Conservation (phyloP, 2,888 invertebrate genomes). For the Ephialtes manifestator region DNA sequence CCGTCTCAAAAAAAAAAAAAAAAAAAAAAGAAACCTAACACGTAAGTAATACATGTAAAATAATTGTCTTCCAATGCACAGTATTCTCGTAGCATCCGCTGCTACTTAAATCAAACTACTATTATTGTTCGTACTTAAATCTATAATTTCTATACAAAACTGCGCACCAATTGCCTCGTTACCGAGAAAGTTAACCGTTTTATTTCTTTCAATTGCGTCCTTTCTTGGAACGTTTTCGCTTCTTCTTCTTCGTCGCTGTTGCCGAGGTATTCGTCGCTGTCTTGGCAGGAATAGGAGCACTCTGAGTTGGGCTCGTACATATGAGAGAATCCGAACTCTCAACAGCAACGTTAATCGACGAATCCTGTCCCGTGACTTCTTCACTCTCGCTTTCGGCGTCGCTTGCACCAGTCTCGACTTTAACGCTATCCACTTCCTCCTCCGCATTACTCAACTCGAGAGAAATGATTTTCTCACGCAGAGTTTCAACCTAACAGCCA, state of each 20-base stretch:
- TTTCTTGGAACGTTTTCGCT: slow-evolving; percentile 87
- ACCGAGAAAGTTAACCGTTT: slow-evolving; percentile 14
- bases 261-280: slow-evolving; percentile 79
- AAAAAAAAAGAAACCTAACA: background rate
- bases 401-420: slow-evolving; percentile 81
- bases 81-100: slow-evolving; percentile 45
- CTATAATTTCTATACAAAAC: slow-evolving; percentile 63
- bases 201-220: slow-evolving; percentile 86
- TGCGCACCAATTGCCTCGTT: slow-evolving; percentile 64
- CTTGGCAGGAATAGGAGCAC: slow-evolving; percentile 86
- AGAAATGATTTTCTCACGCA: slow-evolving; percentile 96
- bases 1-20: background rate
- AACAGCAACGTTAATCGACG: slow-evolving; percentile 83
- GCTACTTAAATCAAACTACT: slow-evolving; percentile 34
- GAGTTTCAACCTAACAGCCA: slow-evolving; percentile 92
- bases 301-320: slow-evolving; percentile 88
- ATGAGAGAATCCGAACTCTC: slow-evolving; percentile 87
- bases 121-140: slow-evolving; percentile 24
- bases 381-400: slow-evolving; percentile 84
- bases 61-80: slow-evolving; percentile 30
- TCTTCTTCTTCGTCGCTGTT: slow-evolving; percentile 85
- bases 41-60: background rate
- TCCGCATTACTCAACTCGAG: slow-evolving; percentile 92
- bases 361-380: slow-evolving; percentile 84
- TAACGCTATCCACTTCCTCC: slow-evolving; percentile 86